Percentiles rank a stretch among this genome's conserved stretches.
These are phyloP conservation scores for Chamaetylas fuelleborni DNA, from an alignment of 2,113 vertebrate species.

Conservation along the genomic window DNA sequence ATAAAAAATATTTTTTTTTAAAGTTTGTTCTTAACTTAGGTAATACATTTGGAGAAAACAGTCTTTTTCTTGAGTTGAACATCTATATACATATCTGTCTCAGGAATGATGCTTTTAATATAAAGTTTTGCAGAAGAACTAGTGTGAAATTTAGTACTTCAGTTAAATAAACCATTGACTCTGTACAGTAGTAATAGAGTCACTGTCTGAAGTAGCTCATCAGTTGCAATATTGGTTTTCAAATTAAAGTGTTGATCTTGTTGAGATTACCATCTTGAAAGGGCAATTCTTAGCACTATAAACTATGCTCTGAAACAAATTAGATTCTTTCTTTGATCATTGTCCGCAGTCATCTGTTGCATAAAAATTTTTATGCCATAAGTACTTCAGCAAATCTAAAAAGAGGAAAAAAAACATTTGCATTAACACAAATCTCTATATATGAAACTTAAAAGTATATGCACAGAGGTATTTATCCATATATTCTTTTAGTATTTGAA, in stretches of 20 bases:
- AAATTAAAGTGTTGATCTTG: neutral
- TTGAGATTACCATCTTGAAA: neutral
- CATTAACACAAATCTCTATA: neutral
- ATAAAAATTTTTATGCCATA: neutral
- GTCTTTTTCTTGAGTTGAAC: neutral
- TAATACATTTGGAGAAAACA: neutral
- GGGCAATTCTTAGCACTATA: neutral
- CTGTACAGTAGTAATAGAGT: neutral
- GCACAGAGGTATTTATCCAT: accelerated
- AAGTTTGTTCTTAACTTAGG: neutral
- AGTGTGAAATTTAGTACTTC: neutral
- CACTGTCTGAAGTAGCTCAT: neutral
- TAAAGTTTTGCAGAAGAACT: neutral
- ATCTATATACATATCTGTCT: neutral
- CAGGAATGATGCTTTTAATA: neutral
- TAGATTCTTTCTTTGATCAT: neutral
- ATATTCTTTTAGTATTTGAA: neutral
- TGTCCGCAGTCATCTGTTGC: neutral
- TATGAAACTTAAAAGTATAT: neutral
- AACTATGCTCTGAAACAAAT: neutral
- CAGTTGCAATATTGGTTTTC: neutral
- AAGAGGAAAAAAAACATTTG: neutral
- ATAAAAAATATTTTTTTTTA: neutral
- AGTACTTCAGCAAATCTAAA: neutral
- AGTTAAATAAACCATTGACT: neutral